Evolutionary conservation across 2,113 vertebrate genomes (phyloP).

Genomic region (Pollachius pollachius): DNA sequence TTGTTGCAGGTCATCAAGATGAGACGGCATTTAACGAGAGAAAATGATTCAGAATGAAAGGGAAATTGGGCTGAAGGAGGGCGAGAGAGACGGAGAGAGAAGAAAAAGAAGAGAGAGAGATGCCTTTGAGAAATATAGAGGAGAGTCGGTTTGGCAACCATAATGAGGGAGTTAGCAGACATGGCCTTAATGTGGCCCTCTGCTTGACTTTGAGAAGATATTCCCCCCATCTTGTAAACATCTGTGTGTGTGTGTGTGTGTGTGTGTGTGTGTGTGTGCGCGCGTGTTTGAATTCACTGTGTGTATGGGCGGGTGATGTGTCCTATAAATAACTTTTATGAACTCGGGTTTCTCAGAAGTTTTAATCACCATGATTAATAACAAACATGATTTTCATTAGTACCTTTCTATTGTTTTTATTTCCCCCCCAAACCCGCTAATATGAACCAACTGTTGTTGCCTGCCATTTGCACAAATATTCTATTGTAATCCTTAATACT

Average conservation of each 20-base stretch:
- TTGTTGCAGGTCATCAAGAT: no score
- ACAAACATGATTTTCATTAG: no score
- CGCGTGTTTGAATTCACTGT: not conserved
- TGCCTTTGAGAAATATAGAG: slow-evolving; percentile 1
- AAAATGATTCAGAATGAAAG: no score
- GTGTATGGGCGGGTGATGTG: not conserved
- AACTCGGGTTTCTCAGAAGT: no score
- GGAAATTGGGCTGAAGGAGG: slow-evolving; percentile 3
- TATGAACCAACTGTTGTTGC: no score
- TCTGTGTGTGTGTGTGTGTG: slow-evolving; percentile 35
- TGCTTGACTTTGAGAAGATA: slow-evolving; percentile 8
- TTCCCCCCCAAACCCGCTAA: no score
- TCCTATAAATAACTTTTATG: no score
- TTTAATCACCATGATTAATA: slow-evolving; percentile 22
- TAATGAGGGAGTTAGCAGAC: slow-evolving; percentile 23
- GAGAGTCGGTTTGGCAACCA: slow-evolving; percentile 31
- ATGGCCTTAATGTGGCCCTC: slow-evolving; percentile 35
- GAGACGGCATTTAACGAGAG: no score
- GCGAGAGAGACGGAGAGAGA: not conserved
- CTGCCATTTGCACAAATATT: no score
- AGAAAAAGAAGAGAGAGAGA: not conserved
- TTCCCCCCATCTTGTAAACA: slow-evolving; percentile 48
- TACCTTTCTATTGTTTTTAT: no score
- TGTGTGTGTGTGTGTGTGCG: slow-evolving; percentile 7
- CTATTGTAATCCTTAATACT: no score